These are phyloP conservation scores for Magallana gigas DNA, from an alignment of 1,140 invertebrate genomes.

Conservation along the genomic window DNA sequence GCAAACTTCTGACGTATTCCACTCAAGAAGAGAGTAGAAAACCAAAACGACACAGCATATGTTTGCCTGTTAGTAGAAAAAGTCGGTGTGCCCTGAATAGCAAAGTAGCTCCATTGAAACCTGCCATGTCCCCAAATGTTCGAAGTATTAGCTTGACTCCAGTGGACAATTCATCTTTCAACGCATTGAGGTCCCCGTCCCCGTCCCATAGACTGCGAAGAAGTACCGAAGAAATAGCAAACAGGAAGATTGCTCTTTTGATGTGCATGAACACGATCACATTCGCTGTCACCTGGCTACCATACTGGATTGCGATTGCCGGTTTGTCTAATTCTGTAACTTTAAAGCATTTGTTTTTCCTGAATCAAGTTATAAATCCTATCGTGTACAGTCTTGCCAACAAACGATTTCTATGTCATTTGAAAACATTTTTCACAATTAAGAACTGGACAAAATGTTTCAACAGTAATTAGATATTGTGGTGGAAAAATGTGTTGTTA, in stretches of 20 bases:
- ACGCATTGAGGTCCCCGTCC: not conserved
- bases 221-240: not conserved
- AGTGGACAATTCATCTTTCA: not conserved
- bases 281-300: not conserved
- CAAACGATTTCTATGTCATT: not conserved
- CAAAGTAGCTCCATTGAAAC: not conserved
- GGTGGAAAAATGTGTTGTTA: too few species aligned
- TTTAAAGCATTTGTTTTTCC: constrained; percentile 6
- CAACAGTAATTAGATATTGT: too few species aligned
- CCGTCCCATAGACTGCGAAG: not conserved
- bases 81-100: not conserved
- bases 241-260: not conserved
- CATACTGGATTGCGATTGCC: not conserved
- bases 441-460: not conserved
- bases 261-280: not conserved
- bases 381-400: not conserved
- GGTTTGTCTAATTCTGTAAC: not conserved
- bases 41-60: not conserved
- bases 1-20: not conserved
- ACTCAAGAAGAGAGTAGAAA: not conserved
- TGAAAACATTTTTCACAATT: not conserved
- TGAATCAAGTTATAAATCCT: not conserved
- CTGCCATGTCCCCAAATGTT: not conserved
- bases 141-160: not conserved
- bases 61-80: not conserved